phyloP scores from a whole-genome alignment of 2,888 invertebrate genomes.

The Xanthia icteritia region DNA sequence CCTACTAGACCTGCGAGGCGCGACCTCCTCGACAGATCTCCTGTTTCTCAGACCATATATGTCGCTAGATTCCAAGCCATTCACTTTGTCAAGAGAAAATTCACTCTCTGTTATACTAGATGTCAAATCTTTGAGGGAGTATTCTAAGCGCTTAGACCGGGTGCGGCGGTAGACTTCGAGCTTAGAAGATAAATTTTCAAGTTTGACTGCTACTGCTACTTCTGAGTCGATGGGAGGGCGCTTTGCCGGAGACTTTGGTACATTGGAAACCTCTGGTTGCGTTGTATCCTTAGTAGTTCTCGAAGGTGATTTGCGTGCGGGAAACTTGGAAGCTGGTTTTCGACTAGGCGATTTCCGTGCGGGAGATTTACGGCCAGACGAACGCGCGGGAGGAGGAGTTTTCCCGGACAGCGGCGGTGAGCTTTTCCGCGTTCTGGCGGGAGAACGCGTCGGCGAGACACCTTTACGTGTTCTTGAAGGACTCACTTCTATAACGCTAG shows the following conservation, averaged over 20 bases:
- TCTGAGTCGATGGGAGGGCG: conserved; percentile 78
- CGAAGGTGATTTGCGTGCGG: conserved; percentile 86
- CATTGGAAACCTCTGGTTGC: conserved; percentile 57
- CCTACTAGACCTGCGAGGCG: conserved; percentile 81
- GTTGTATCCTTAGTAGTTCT: conserved; percentile 77
- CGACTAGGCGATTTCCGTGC: conserved; percentile 88
- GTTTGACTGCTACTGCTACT: conserved; percentile 73
- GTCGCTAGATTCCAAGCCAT: conserved; percentile 78
- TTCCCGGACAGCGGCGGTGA: conserved; percentile 76
- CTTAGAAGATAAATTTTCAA: conserved; percentile 75
- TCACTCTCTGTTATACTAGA: conserved; percentile 70
- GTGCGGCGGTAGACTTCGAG: conserved; percentile 77
- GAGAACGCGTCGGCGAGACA: conserved; percentile 85
- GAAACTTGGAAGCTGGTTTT: conserved; percentile 83
- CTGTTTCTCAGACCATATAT: conserved; percentile 79
- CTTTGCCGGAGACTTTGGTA: conserved; percentile 81
- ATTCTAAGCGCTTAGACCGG: conserved; percentile 81
- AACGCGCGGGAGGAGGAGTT: conserved; percentile 78
- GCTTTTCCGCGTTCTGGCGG: conserved; percentile 84
- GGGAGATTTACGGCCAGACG: conserved; percentile 87
- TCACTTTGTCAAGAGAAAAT: conserved; percentile 74
- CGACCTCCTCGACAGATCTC: conserved; percentile 77
- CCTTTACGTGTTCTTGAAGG: conserved; percentile 83
- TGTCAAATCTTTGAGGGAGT: conserved; percentile 80
- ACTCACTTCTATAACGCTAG: conserved; percentile 79